These are phyloP conservation scores for Sebastes taczanowskii DNA, from an alignment of 2,797 vertebrate species.

Conservation along the genomic window DNA sequence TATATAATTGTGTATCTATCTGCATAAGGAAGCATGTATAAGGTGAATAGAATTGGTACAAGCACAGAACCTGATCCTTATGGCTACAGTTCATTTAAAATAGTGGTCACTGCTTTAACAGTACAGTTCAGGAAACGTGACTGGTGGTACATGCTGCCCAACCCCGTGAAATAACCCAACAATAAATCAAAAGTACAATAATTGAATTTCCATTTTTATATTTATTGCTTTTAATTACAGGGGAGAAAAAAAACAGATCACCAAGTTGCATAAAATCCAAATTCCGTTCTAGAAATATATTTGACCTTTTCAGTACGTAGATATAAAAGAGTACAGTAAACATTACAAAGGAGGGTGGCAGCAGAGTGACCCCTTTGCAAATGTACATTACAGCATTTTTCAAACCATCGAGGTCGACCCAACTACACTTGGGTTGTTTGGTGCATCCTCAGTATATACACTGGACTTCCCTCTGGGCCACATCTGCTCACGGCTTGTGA, in stretches of 20 bases:
- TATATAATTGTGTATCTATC: too few species aligned
- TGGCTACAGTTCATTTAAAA: neutral
- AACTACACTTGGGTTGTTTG: conserved; percentile 19
- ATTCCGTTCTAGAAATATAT: conserved; percentile 94
- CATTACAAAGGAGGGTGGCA: conserved; percentile 87
- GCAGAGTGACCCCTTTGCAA: conserved; percentile 81
- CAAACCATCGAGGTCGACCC: conserved; percentile 7
- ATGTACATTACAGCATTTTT: conserved; percentile 87
- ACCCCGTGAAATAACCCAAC: neutral
- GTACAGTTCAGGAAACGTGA: neutral
- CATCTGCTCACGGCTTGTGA: neutral
- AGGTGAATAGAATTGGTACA: too few species aligned
- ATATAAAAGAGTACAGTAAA: conserved; percentile 95
- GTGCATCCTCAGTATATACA: conserved; percentile 15
- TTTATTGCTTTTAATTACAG: conserved; percentile 97
- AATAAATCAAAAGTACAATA: neutral
- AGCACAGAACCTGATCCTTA: neutral
- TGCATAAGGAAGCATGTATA: too few species aligned
- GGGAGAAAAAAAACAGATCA: conserved; percentile 74
- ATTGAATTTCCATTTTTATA: conserved; percentile 62
- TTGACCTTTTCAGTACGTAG: conserved; percentile 91
- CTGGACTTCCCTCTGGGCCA: neutral
- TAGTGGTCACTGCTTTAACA: neutral
- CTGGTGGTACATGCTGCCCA: neutral
- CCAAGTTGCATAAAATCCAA: conserved; percentile 92